These are phyloP conservation scores for Entelurus aequoreus DNA, from an alignment of 2,113 vertebrate genomes.

Conservation along the genomic window DNA sequence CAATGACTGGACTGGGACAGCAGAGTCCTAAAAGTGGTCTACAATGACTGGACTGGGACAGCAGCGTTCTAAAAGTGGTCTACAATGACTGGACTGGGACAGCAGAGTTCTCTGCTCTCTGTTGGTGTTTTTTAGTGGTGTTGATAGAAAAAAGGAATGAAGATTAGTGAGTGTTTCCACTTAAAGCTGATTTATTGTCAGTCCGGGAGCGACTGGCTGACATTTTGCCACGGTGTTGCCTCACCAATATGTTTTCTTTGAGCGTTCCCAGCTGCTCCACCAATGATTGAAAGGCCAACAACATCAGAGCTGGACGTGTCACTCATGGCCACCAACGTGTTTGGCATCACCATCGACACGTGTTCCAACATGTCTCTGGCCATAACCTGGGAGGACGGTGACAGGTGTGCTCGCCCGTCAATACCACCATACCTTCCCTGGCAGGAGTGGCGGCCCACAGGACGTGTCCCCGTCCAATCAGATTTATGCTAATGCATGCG, in stretches of 20 bases:
- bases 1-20: too few species aligned
- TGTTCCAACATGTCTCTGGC: slow-evolving; percentile 31
- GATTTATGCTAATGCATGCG: slow-evolving; percentile 48
- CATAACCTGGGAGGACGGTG: slow-evolving; percentile 51
- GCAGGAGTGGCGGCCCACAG: slow-evolving; percentile 22
- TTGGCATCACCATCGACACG: slow-evolving; percentile 27
- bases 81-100: too few species aligned
- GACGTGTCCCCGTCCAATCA: slow-evolving; percentile 45
- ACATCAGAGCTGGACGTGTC: slow-evolving; percentile 15
- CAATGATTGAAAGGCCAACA: slow-evolving; percentile 18
- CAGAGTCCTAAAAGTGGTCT: too few species aligned
- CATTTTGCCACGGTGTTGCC: slow-evolving; percentile 39
- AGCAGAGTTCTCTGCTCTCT: too few species aligned
- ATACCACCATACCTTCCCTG: slow-evolving; percentile 53
- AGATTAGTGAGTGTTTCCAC: too few species aligned
- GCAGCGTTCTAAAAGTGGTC: too few species aligned
- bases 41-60: too few species aligned
- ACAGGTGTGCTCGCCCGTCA: slow-evolving; percentile 65
- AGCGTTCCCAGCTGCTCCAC: slow-evolving; percentile 17
- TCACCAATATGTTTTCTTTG: slow-evolving; percentile 23
- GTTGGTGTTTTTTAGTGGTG: background rate
- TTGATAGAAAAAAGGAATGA: too few species aligned
- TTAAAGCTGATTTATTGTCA: background rate
- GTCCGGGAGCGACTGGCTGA: background rate
- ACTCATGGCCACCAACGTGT: slow-evolving; percentile 21